phyloP scores from a whole-genome alignment of 2,113 vertebrate species.

The Myrmophylax atrothorax region DNA sequence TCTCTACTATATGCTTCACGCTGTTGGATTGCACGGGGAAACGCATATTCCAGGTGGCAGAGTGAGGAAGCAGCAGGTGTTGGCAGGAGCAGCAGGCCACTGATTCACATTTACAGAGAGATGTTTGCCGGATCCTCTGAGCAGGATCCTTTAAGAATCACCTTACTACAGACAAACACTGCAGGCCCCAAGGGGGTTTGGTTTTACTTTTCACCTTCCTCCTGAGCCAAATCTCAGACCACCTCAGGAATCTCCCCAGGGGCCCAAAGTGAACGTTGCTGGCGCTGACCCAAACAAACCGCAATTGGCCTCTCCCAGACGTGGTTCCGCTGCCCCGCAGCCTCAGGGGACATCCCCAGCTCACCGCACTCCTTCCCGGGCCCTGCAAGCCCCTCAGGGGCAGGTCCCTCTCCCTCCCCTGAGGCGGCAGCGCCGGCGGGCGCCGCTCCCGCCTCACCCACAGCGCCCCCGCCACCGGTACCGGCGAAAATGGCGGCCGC shows the following conservation, averaged over 20 bases:
- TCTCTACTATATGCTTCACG: rapidly evolving
- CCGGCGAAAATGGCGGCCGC: not conserved
- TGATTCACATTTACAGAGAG: not conserved
- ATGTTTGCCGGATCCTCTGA: not conserved
- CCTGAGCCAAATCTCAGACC: not conserved
- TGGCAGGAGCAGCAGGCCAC: not conserved
- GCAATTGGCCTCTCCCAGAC: rapidly evolving
- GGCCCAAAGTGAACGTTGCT: rapidly evolving
- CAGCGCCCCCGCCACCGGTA: not conserved
- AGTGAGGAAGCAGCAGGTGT: not conserved
- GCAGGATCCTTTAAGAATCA: not conserved
- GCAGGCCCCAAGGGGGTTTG: not conserved
- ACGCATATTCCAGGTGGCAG: not conserved
- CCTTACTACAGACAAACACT: not conserved
- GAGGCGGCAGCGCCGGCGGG: not conserved
- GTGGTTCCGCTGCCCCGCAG: rapidly evolving
- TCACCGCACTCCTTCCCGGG: not conserved
- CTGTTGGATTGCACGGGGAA: not conserved
- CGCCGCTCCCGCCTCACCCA: not conserved
- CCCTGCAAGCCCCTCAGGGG: rapidly evolving
- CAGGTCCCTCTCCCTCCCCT: not conserved
- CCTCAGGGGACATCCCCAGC: rapidly evolving
- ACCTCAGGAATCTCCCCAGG: too few relatives aligned
- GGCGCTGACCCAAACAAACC: not conserved
- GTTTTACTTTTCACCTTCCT: not conserved